Base-by-base conservation (phyloP, 2,113 vertebrate genomes). In the Mugil cephalus region DNA sequence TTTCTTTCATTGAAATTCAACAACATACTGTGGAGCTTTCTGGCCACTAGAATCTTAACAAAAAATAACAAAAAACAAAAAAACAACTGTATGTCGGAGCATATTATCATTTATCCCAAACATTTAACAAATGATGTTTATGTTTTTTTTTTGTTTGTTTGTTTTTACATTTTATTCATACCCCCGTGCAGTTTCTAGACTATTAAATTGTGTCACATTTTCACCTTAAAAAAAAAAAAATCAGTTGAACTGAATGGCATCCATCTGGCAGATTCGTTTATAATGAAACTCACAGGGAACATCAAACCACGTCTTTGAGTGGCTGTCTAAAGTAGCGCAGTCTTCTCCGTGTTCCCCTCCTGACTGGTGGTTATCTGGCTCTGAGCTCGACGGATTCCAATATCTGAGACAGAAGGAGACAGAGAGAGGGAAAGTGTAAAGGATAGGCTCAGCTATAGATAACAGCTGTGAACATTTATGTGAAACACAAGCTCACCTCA, bases 191-290 rank as follows among this genome's bases (percentile, higher is more conserved):
- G 7, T 65, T 61, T 69, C 40, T 43, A 62, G 61, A 67, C 21
- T 38, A 34, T 11, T 34, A 38, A 50, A 48, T n/a, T 24, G 3
- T 81, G 68, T 15, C 38, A 36, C 51, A 36, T 45, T 65, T 60
- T 59, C 19, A 54, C 24, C 7, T n/a, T n/a, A n/a, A n/a, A n/a
- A n/a, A n/a, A n/a, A n/a, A n/a, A n/a, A n/a, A 40, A 60, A 40
- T 89, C 64, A 82, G 48, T 43, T 66, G 8, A 86, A 46, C 30
- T 67, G 45, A 69, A 92, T 69, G 36, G 77, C 74, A 24, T 90
- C 79, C 87, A 88, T 91, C 58, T 92, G 88, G 48, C 88, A 90
- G 74, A 93, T 89, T 21, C 46, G 65, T 64, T 88, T 89, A 63
- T 91, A 88, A 39, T 39, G 72, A 68, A 88, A 43, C 6, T 91